Conservation (phyloP, 1,140 invertebrate genomes). For the Drosophila tsacasi region DNA sequence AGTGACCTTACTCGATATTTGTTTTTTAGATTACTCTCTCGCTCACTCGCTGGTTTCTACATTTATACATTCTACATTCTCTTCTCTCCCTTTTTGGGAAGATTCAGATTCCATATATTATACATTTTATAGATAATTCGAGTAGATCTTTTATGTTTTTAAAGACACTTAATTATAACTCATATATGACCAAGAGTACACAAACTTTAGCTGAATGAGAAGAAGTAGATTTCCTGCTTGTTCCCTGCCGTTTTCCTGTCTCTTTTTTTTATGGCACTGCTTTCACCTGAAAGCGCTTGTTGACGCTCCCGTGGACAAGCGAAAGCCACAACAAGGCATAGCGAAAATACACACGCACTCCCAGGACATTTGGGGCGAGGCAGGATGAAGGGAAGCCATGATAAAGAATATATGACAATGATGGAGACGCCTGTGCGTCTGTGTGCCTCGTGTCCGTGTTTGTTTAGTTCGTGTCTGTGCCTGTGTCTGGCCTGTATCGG, state of each 20-base stretch:
- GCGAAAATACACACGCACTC: constrained; percentile 22
- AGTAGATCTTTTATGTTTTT: not conserved
- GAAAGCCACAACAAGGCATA: constrained; percentile 40
- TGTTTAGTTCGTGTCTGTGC: constrained; percentile 30
- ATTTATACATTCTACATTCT: no score
- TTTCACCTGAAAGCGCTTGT: constrained; percentile 30
- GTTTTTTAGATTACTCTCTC: no score
- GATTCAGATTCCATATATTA: not conserved
- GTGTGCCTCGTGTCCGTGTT: constrained; percentile 7
- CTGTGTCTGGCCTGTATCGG: no score
- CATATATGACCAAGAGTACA: not conserved
- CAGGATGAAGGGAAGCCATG: constrained; percentile 17
- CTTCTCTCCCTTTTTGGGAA: no score
- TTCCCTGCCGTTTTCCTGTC: not conserved
- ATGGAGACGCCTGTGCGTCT: constrained; percentile 19
- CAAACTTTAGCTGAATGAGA: not conserved
- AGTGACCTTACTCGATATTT: no score
- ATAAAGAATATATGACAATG: constrained; percentile 44
- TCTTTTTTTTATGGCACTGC: constrained; percentile 15
- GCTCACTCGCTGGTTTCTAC: no score
- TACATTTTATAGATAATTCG: not conserved
- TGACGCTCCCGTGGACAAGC: constrained; percentile 21
- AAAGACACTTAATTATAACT: not conserved
- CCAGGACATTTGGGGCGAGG: not conserved
- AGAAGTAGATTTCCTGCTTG: not conserved